These are phyloP conservation scores for Oreortyx pictus DNA, from an alignment of 2,797 vertebrate genomes.

Conservation along the genomic window DNA sequence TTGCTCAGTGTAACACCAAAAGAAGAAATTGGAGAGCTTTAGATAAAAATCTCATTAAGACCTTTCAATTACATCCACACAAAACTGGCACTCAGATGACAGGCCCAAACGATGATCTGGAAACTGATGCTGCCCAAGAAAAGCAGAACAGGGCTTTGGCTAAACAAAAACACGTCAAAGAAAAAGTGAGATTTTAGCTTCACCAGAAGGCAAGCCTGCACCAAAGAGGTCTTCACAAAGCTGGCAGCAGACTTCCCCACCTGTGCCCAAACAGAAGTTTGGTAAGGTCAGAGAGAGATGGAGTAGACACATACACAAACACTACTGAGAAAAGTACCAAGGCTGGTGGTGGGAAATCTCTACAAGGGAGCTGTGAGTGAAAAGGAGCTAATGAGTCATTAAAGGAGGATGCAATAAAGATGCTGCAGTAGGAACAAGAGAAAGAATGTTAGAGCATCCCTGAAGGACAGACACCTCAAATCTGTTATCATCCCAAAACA, in stretches of 20 bases:
- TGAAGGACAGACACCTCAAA: neutral
- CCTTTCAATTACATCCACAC: neutral
- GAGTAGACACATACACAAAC: neutral
- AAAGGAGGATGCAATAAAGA: neutral
- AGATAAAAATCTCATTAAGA: neutral
- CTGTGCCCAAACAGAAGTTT: neutral
- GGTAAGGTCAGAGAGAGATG: neutral
- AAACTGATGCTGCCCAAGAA: neutral
- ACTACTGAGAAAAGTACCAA: neutral
- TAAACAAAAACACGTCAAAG: neutral
- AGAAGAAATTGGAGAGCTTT: conserved; percentile 4
- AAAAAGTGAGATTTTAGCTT: neutral
- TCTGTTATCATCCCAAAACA: neutral
- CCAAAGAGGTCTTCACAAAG: neutral
- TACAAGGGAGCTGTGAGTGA: neutral
- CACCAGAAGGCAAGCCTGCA: neutral
- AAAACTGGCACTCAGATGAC: neutral
- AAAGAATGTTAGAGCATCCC: neutral
- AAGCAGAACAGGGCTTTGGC: neutral
- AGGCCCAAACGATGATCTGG: neutral
- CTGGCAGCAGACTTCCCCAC: neutral
- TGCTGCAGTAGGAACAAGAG: rapidly evolving
- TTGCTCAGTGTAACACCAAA: neutral
- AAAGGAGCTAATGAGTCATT: neutral
- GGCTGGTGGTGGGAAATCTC: neutral